phyloP scores from a whole-genome alignment of 2,113 vertebrate genomes.

The Proterorhinus semilunaris region DNA sequence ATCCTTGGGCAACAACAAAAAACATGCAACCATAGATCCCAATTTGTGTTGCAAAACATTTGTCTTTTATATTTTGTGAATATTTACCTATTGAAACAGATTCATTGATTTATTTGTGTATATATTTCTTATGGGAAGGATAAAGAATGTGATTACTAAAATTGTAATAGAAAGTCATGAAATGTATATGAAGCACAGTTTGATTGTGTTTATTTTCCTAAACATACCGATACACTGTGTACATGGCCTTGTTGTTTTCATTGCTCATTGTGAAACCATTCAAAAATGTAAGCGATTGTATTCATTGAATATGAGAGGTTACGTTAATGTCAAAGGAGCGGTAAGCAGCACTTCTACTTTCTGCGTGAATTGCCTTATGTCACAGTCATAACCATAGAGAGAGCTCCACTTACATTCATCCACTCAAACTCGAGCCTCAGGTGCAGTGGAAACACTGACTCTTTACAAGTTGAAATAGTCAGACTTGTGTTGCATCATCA shows the following conservation, averaged over 20 bases:
- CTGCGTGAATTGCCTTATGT: not conserved
- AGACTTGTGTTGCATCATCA: conserved; percentile 49
- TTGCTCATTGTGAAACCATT: not conserved
- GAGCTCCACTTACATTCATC: conserved; percentile 6
- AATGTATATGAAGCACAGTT: too few relatives aligned
- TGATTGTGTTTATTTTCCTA: too few relatives aligned
- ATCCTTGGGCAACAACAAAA: conserved; percentile 6
- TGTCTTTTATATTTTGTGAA: too few relatives aligned
- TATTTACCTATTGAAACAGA: not conserved
- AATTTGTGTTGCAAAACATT: too few relatives aligned
- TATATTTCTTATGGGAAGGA: not conserved
- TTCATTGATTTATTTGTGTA: not conserved
- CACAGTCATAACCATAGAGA: not conserved
- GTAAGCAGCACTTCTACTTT: conserved; percentile 5
- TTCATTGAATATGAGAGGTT: not conserved
- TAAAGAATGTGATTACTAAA: not conserved
- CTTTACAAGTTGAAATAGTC: conserved; percentile 31
- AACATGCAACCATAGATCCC: too few relatives aligned
- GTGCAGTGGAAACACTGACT: conserved; percentile 29
- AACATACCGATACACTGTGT: not conserved
- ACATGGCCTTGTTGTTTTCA: not conserved
- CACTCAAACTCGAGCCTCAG: conserved; percentile 5
- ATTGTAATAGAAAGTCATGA: too few relatives aligned
- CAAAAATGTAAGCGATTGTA: not conserved
- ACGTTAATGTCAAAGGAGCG: not conserved